Conservation (phyloP, 2,888 invertebrate species). For the Drosophila merina region DNA sequence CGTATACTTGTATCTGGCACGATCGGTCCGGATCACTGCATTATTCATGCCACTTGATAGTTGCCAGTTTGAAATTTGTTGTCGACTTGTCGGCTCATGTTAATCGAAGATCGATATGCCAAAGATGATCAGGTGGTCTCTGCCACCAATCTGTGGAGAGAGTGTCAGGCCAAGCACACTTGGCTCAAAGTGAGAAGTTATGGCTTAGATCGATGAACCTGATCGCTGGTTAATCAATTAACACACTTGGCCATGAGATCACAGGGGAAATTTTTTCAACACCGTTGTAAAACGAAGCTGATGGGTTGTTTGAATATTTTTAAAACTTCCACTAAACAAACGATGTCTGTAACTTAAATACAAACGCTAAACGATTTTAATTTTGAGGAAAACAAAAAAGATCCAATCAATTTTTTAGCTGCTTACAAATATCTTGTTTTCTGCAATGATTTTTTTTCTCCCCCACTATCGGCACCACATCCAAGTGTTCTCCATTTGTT, state of each 20-base stretch:
- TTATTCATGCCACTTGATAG: slow-evolving; percentile 58
- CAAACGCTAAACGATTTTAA: not conserved
- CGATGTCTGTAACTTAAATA: not conserved
- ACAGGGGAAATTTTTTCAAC: slow-evolving; percentile 23
- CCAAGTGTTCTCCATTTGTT: slow-evolving; percentile 22
- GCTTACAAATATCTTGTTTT: not conserved
- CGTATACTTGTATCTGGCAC: slow-evolving; percentile 52
- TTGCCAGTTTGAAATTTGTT: slow-evolving; percentile 39
- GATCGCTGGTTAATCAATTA: slow-evolving; percentile 56
- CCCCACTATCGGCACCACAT: slow-evolving; percentile 21
- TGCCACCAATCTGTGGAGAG: slow-evolving; percentile 18
- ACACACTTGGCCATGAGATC: slow-evolving; percentile 35
- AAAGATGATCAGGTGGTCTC: slow-evolving; percentile 24
- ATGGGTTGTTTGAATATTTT: not conserved
- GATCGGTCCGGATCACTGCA: slow-evolving; percentile 66
- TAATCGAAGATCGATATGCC: slow-evolving; percentile 48
- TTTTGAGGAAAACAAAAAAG: not conserved
- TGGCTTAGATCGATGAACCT: slow-evolving; percentile 40
- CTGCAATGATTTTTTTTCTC: not conserved
- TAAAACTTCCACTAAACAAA: not conserved
- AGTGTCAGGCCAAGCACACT: slow-evolving; percentile 48
- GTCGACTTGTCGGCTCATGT: slow-evolving; percentile 47
- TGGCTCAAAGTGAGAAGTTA: slow-evolving; percentile 28
- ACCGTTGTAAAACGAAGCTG: slow-evolving; percentile 6
- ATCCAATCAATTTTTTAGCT: not conserved